Base-by-base conservation (phyloP, 2,888 invertebrate genomes). In the Leptinotarsa haldemani region DNA sequence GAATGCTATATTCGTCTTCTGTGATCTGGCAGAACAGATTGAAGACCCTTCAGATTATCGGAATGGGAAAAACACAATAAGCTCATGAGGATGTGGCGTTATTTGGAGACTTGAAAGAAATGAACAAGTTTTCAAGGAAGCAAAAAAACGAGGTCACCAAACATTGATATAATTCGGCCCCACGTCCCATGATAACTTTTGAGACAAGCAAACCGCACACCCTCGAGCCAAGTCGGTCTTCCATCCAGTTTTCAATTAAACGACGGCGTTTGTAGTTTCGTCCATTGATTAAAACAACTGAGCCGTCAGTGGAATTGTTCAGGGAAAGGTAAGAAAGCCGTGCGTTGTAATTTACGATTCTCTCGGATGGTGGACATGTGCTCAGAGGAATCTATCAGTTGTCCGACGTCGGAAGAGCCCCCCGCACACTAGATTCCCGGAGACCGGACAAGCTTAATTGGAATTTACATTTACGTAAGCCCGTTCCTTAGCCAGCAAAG, bases 381-480 rank as follows among this genome's bases (percentile, higher is more conserved):
- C 84, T 84, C 81, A 82, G 83, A 79, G 83, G 86, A 86, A 87
- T 87, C 87, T 86, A 87, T 87, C 87, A 87, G 85, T 87, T 87
- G 86, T 86, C 86, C 82, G 83, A 82, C 79, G 83, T 79, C 65
- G 80, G 78, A 76, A 78, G 79, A 82, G 82, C 84, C 85, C 85
- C 84, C 84, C 83, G 83, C 84, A 80, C 80, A 80, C 83, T 80
- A 81, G 84, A 82, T 83, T 83, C 84, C 85, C 80, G 80, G 76
- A 82, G 80, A 81, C 82, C 80, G 84, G 85, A 85, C 84, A 85
- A 83, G 83, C 84, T 87, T 87, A 87, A 87, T 86, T 87, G 86
- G 86, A 85, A 86, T 86, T 86, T 86, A 86, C 86, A 86, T 86
- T 85, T 85, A 82, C 82, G 82, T 82, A 77, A 82, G 82, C 81